phyloP scores from a whole-genome alignment of 2,888 invertebrate species.

The Pandemis heparana region DNA sequence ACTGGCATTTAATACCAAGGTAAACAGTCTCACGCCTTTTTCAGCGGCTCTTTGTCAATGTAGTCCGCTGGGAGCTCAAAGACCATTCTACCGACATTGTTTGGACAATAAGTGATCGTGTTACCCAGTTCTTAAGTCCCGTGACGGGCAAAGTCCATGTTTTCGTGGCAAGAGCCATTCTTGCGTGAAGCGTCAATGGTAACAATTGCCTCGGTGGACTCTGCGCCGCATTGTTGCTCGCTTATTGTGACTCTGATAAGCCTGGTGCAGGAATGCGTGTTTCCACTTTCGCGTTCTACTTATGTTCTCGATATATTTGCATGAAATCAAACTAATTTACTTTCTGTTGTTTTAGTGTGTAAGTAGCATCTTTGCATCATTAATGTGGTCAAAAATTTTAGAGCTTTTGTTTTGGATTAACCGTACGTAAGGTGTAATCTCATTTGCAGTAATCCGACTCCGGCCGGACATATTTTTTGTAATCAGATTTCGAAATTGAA shows the following conservation, averaged over 20 bases:
- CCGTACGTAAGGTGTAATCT: background rate
- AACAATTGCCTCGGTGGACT: conserved; percentile 69
- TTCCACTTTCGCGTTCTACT: conserved; percentile 5
- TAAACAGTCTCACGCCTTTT: background rate
- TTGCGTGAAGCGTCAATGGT: conserved; percentile 36
- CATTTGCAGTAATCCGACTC: background rate
- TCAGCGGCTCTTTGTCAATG: background rate
- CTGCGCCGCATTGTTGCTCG: conserved; percentile 62
- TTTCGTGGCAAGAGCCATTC: conserved; percentile 45
- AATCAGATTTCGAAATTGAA: background rate
- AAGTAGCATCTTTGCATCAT: no score
- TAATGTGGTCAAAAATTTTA: no score
- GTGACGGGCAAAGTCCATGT: conserved; percentile 48
- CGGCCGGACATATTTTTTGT: background rate
- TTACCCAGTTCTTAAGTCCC: conserved; percentile 18
- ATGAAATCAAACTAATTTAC: background rate
- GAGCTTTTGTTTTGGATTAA: background rate
- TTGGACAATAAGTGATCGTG: conserved; percentile 14
- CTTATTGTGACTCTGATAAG: conserved; percentile 47
- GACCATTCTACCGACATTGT: conserved; percentile 5
- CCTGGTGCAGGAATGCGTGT: conserved; percentile 35
- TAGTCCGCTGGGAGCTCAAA: conserved; percentile 1
- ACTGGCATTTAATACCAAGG: conserved; percentile 8
- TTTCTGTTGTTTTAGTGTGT: background rate
- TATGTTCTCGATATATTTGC: background rate